phyloP scores from a whole-genome alignment of 2,797 vertebrate species.

The Micrastur ruficollis region DNA sequence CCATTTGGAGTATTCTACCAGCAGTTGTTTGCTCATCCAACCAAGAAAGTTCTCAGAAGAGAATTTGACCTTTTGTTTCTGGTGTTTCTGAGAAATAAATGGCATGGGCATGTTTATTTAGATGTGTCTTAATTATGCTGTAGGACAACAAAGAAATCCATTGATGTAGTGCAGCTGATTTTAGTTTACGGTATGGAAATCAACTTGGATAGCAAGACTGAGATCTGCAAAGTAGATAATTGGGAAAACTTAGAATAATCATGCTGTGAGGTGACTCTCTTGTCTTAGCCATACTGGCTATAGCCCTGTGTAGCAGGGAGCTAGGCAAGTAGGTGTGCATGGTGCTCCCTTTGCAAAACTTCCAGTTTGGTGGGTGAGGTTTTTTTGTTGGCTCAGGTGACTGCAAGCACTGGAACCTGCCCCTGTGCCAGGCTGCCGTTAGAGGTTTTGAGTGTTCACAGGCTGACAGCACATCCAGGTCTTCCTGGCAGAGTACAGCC shows the following conservation, averaged over 20 bases:
- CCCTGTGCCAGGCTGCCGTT: neutral
- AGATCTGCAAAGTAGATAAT: neutral
- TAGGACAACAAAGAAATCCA: neutral
- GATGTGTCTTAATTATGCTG: neutral
- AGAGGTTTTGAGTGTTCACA: neutral
- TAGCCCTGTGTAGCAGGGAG: no score
- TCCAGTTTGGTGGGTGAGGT: neutral
- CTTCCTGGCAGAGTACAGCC: neutral
- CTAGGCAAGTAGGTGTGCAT: neutral
- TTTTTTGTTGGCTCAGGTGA: neutral
- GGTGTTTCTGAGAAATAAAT: slow-evolving; percentile 61
- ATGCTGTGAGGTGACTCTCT: neutral
- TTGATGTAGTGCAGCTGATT: neutral
- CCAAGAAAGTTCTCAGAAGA: slow-evolving; percentile 6
- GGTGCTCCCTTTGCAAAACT: neutral
- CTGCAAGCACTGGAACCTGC: neutral
- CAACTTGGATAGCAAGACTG: neutral
- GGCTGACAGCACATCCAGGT: no score
- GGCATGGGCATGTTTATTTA: slow-evolving; percentile 7
- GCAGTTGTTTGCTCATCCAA: neutral
- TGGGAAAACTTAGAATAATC: neutral
- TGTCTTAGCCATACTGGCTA: neutral
- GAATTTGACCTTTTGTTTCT: neutral
- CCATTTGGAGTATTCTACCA: neutral
- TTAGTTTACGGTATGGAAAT: neutral